phyloP scores from a whole-genome alignment of 2,113 vertebrate species.

The Pterocles orientalis region DNA sequence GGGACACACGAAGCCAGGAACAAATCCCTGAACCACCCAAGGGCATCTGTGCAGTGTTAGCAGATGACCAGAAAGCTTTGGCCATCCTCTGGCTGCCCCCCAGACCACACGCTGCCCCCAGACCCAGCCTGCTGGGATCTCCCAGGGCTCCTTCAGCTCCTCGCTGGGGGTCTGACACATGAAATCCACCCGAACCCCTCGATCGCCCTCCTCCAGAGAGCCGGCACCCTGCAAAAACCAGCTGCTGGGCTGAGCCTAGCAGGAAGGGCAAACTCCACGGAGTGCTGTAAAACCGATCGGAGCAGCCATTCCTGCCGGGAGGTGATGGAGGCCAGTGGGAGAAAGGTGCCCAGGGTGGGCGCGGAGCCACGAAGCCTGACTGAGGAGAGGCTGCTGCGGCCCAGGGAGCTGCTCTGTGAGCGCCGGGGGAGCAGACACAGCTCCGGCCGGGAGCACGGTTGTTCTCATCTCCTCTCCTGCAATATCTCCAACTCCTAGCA shows the following conservation, averaged over 20 bases:
- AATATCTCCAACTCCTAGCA: not conserved
- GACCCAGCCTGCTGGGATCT: not conserved
- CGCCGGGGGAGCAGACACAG: not conserved
- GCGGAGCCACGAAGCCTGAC: not conserved
- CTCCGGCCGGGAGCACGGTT: not conserved
- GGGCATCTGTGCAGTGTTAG: not conserved
- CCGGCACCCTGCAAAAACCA: not conserved
- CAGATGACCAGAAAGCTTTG: not conserved
- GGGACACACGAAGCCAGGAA: not conserved
- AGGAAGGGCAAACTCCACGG: not conserved
- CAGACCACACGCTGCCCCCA: not conserved
- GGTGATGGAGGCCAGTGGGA: not conserved
- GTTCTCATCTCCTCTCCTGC: not conserved
- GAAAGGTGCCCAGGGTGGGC: not conserved
- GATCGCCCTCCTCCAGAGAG: not conserved
- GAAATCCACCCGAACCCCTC: not conserved
- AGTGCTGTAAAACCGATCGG: not conserved
- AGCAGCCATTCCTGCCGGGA: not conserved
- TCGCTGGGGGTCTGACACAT: not conserved
- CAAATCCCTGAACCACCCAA: not conserved
- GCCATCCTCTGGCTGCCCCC: not conserved
- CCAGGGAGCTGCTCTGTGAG: not conserved
- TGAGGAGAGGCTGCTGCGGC: not conserved
- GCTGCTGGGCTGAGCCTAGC: not conserved
- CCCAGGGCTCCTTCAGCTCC: not conserved